Evolutionary conservation across 2,113 vertebrate species (phyloP).

Genomic region (Colossoma macropomum): DNA sequence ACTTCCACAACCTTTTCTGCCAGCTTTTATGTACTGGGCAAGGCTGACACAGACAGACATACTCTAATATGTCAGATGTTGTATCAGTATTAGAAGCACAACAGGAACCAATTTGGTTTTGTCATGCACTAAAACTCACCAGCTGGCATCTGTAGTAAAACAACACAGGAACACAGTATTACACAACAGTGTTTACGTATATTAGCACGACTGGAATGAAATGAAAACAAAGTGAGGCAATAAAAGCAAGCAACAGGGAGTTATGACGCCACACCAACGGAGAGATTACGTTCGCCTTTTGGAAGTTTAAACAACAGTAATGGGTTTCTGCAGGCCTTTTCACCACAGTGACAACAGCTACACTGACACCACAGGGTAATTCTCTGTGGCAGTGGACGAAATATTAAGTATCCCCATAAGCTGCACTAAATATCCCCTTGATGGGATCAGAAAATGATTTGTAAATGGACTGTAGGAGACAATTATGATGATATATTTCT

Average conservation of each 20-base stretch:
- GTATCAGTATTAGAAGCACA: not conserved
- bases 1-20: not conserved
- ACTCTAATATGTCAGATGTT: not conserved
- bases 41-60: not conserved
- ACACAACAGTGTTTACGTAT: not conserved
- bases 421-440: conserved; percentile 3
- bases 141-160: not conserved
- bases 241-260: not conserved
- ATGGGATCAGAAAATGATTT: not conserved
- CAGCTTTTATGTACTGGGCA: not conserved
- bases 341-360: conserved; percentile 3
- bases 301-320: not conserved
- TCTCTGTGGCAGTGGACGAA: conserved; percentile 16
- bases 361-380: not conserved
- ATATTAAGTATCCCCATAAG: not conserved
- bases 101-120: not conserved
- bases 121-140: not conserved
- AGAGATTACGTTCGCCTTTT: conserved; percentile 2
- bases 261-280: not conserved
- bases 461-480: conserved; percentile 11
- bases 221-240: not conserved
- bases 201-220: not conserved
- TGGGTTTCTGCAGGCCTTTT: conserved; percentile 9
- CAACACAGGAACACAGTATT: not conserved
- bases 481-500: conserved; percentile 18